Evolutionary conservation across 2,113 vertebrate genomes (phyloP).

Genomic region (Dipodomys spectabilis): DNA sequence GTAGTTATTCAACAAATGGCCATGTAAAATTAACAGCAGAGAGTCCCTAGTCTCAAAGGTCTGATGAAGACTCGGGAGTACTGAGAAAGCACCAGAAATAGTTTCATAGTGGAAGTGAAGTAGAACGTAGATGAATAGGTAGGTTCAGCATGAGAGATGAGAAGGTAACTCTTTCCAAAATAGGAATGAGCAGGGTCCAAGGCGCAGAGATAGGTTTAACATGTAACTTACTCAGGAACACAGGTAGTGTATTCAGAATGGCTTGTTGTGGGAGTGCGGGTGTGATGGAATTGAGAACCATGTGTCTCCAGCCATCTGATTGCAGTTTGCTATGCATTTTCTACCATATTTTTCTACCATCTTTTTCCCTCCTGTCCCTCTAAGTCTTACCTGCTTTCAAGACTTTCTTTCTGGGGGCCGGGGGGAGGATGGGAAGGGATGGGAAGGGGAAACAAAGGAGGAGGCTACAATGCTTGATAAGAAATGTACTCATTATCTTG

Average conservation of each 20-base stretch:
- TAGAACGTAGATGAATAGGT: background rate
- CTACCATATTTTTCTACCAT: background rate
- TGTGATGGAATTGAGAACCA: background rate
- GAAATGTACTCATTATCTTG: no score
- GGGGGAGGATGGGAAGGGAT: no score
- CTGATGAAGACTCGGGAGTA: background rate
- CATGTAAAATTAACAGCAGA: background rate
- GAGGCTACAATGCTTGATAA: no score
- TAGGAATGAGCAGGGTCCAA: background rate
- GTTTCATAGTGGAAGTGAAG: background rate
- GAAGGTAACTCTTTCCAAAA: background rate
- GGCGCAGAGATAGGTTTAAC: background rate
- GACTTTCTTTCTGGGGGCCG: background rate
- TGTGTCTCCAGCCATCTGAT: background rate
- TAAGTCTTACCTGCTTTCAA: background rate
- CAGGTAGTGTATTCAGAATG: background rate
- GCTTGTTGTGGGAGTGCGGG: background rate
- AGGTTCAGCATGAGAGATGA: background rate
- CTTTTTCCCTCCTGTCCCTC: background rate
- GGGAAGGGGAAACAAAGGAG: no score
- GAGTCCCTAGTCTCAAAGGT: background rate
- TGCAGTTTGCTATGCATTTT: background rate
- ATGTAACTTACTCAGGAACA: background rate
- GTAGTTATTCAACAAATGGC: constrained; percentile 9
- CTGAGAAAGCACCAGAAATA: background rate